A percentile compares a stretch with the other conserved stretches of the same genome.
Conservation (phyloP, 2,888 invertebrate genomes). For the Philopedon plagiatum region DNA sequence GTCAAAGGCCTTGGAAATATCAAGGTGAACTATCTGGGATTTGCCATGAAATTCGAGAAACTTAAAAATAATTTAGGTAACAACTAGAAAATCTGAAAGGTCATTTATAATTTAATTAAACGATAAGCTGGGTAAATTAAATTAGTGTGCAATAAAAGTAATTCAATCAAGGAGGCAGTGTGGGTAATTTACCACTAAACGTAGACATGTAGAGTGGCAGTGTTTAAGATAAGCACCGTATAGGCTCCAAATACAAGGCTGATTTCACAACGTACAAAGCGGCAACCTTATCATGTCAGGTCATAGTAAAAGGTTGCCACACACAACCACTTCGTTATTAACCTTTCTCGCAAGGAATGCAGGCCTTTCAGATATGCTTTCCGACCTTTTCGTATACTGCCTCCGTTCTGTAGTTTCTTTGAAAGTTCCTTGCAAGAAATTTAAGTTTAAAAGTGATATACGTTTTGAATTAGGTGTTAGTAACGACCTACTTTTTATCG, state of each 20-base stretch:
- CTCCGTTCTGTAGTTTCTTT: constrained; percentile 31
- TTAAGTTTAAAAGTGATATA: constrained; percentile 6
- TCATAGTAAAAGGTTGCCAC: constrained; percentile 64
- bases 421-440: constrained; percentile 5
- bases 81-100: constrained; percentile 19
- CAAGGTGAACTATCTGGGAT: no score
- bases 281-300: constrained; percentile 63
- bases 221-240: constrained; percentile 39
- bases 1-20: no score
- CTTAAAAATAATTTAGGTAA: constrained; percentile 1
- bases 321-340: constrained; percentile 64
- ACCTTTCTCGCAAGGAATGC: constrained; percentile 58
- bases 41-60: neutral
- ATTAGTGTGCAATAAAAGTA: constrained; percentile 41
- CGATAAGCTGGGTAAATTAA: constrained; percentile 33
- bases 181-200: constrained; percentile 17
- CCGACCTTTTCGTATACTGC: constrained; percentile 46
- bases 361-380: constrained; percentile 38
- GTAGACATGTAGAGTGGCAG: constrained; percentile 44
- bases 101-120: constrained; percentile 42
- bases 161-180: constrained; percentile 37
- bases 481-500: constrained; percentile 4
- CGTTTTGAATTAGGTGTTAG: constrained; percentile 9
- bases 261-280: constrained; percentile 56
- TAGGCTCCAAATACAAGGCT: constrained; percentile 32